These are phyloP conservation scores for Eupithecia vulgata DNA, from an alignment of 2,888 invertebrate genomes.

Conservation along the genomic window DNA sequence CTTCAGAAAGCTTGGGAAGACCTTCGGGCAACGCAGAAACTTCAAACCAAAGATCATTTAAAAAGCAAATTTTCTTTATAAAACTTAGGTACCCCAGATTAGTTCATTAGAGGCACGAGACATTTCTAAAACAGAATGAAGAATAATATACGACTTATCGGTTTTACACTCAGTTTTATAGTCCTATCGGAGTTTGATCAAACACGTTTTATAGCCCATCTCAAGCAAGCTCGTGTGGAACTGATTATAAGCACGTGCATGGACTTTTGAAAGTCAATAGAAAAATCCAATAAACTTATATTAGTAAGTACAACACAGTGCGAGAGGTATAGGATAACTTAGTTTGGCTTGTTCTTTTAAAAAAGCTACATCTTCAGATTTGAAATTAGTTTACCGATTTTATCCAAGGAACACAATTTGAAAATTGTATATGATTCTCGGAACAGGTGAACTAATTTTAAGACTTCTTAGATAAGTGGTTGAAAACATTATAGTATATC, in stretches of 20 bases:
- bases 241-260: conserved; percentile 36
- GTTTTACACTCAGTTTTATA: conserved; percentile 7
- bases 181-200: conserved; percentile 13
- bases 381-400: not conserved
- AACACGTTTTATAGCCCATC: conserved; percentile 19
- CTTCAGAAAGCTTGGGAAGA: too few species aligned
- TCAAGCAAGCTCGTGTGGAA: conserved; percentile 31
- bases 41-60: too few species aligned
- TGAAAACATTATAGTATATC: too few species aligned
- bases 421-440: too few species aligned
- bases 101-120: not conserved
- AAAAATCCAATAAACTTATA: not conserved
- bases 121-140: not conserved
- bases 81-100: not conserved
- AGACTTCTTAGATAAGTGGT: not conserved
- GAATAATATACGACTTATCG: conserved; percentile 8
- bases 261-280: conserved; percentile 30
- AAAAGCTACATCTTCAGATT: not conserved
- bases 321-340: not conserved
- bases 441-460: not conserved
- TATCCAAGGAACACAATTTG: too few species aligned
- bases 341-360: not conserved
- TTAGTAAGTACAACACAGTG: not conserved
- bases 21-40: too few species aligned
- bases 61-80: not conserved